Evolutionary conservation across 2,113 vertebrate species (phyloP), one percentile per base, ranked within the genome.

Genomic region (Colistium nudipinnis): DNA sequence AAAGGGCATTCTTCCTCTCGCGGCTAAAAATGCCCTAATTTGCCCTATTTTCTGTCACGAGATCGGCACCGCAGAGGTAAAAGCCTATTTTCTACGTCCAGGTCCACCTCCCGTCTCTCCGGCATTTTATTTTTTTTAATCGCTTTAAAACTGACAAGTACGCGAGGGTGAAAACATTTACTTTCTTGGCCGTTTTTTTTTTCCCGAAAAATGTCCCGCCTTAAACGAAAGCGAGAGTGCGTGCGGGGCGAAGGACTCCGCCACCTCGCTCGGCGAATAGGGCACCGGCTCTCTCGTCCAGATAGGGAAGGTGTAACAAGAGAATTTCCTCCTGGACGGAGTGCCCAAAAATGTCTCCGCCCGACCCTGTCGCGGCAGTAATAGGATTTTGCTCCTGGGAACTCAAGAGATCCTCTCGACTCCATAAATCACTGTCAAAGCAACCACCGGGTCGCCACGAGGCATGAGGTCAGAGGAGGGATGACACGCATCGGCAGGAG

Each of bases 351-450:
- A 77, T 55, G 66, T 62, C 66, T 81, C 76, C n/a, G n/a, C 69
- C 62, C 62, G 47, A 66, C 62, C 78, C 71, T 83, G 54, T 76
- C 66, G 31, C 72, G 70, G 72, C 70, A 69, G 70, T 85, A 91
- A 91, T 85, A 62, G 81, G 81, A 88, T 88, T 88, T 88, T 76
- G 85, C 88, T 86, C 88, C 81, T 82, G 82, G 81, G 78, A 88
- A 82, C 66, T 19, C 47, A 72, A 86, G 80, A 70, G 76, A 66
- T 83, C 53, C 61, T 81, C 75, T 84, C 66, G 54, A 70, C 71
- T 85, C 79, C 39, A 75, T 81, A 84, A 82, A 80, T 78, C 39
- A 68, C 83, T 82, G 87, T 88, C 84, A 89, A 86, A 90, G 89
- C 83, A 87, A 85, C 64, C 70, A 66, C 49, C 56, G 39, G 74